These are phyloP conservation scores for Megalops atlanticus DNA, from an alignment of 2,113 vertebrate species.

Conservation along the genomic window DNA sequence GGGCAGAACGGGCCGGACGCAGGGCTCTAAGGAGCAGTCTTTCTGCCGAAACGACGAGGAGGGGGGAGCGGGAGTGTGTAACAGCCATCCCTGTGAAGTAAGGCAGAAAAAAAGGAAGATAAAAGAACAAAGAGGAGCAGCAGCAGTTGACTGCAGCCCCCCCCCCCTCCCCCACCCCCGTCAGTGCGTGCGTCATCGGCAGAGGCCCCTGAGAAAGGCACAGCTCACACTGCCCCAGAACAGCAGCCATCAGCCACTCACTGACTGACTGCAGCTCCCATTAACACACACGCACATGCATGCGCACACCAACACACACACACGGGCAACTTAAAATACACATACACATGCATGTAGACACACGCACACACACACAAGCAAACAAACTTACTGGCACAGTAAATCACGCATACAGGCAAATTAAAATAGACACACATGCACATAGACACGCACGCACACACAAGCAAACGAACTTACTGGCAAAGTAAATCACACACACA, in stretches of 20 bases:
- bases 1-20: too few species aligned
- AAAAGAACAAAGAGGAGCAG: constrained; percentile 12
- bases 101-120: neutral
- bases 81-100: neutral
- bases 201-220: constrained; percentile 1
- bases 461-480: too few species aligned
- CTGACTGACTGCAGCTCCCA: constrained; percentile 9
- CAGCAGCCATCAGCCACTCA: constrained; percentile 1
- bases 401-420: too few species aligned
- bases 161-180: neutral
- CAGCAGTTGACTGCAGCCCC: neutral
- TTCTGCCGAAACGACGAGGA: neutral
- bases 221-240: neutral
- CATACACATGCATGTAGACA: too few species aligned
- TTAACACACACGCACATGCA: neutral
- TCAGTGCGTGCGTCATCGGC: neutral
- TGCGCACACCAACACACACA: neutral
- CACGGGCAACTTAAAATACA: too few species aligned
- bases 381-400: too few species aligned
- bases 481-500: too few species aligned
- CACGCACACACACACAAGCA: neutral
- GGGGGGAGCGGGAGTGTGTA: neutral
- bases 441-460: neutral
- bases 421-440: too few species aligned
- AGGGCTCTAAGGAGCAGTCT: neutral